Base-by-base conservation (phyloP, 2,888 invertebrate genomes). In the Thymelicus sylvestris region DNA sequence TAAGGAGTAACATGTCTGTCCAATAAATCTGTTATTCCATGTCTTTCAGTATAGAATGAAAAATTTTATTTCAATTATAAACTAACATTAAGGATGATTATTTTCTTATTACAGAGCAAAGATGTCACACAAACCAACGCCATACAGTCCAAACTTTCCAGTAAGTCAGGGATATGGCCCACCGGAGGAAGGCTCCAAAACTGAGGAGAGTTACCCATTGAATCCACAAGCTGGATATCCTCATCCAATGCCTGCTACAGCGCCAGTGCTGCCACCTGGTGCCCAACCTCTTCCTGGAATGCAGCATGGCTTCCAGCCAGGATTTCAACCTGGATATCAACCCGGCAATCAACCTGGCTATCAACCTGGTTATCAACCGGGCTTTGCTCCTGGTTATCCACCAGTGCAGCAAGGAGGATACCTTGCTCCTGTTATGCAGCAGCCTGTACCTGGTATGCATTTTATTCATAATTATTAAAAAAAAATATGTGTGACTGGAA, bases 111-210 rank as follows among this genome's bases (percentile, higher is more conserved):
- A 75, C 80, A 76, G 77, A 39, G 76, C 72, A 71, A 87, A 75
- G n/a, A 93, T 94, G 93, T 93, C 93, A 1, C 92, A 93, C 78
- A 90, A 92, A 79, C 86, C 80, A 65, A 86, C 84, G 13, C 90
- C 92, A 19, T 93, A 91, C 72, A 86, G 93, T 5, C 94, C 94
- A 24, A 94, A 94, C 77, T 94, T 91, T 75, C 93, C 94, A 7
- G 74, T 77, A 62, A 86, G 84, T 76, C 91, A 91, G 77, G 93
- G 93, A 8, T 94, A 93, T 82, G 87, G 79, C 67, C 87, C 88
- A 19, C 89, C 92, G 13, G 75, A 80, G n/a, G 92, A 93, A 73
- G 80, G 78, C 62, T 76, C 73, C 0, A 89, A 89, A 74, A 48
- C 74, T 50, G 77, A 77, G 66, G 90, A 90, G 67, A 84, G 79